Evolutionary conservation across 2,113 vertebrate genomes (phyloP), one percentile per base, ranked within the genome.

Genomic region (Paratilapia polleni): DNA sequence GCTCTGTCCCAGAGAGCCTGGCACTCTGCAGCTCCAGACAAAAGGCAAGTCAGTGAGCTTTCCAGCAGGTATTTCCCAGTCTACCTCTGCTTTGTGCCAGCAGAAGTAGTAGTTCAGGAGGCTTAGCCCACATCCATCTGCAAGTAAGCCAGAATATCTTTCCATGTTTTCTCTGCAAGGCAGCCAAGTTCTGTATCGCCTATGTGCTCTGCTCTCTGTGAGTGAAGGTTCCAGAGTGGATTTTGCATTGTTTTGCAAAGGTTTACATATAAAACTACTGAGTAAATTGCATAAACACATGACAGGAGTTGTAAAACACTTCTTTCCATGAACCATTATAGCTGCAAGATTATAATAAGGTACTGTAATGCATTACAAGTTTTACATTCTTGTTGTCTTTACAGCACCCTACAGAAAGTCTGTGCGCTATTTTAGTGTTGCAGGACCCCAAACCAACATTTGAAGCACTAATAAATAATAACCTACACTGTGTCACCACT

Each of bases 41-140:
- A 85, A 87, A 74, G 74, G 54, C 63, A 9, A 86, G 41, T 59
- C 43, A 19, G 15, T 19, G 83, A 81, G 81, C 81, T 36, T 68
- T 84, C 80, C 86, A 82, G 83, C 85, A 89, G 90, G 90, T 91
- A 83, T 87, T 87, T 88, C 84, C 88, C 87, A 70, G 77, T 60
- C 82, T 81, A 14, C 76, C 54, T 82, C n/a, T 24, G 56, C 66
- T 81, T 34, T 4, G 77, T 70, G 87, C 85, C 90, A 90, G 78
- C 43, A 81, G 82, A 58, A 28, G 80, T 77, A 54, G 83, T 86
- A 87, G 81, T 87, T 93, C 84, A 82, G 84, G 47, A 82, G 63
- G 81, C 89, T 89, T 82, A 89, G 88, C 85, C 52, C 83, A 82
- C 77, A 86, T 87, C 86, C 47, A 34, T 78, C 70, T 81, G 82